Evolutionary conservation across 2,888 invertebrate species (phyloP).

Genomic region (Amphipoea oculea): DNA sequence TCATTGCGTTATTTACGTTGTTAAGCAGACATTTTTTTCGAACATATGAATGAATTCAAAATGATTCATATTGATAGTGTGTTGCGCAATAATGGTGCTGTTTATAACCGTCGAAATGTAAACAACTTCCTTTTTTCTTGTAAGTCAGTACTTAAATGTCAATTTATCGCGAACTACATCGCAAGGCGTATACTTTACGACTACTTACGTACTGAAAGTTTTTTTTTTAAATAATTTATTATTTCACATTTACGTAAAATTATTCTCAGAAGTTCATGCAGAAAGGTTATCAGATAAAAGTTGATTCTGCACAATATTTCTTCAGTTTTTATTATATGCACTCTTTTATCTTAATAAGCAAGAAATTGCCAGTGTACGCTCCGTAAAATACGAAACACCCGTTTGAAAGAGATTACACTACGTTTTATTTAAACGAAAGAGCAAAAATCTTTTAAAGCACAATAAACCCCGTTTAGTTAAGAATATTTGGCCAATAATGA

Average conservation of each 20-base stretch:
- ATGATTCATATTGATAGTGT: too few species aligned
- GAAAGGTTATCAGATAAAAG: slow-evolving; percentile 55
- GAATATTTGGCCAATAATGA: slow-evolving; percentile 63
- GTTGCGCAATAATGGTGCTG: too few species aligned
- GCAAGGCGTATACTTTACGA: background rate
- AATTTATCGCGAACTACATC: background rate
- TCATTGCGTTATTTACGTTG: too few species aligned
- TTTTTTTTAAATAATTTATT: slow-evolving; percentile 27
- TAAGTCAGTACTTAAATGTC: too few species aligned
- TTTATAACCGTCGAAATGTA: background rate
- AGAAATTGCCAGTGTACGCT: slow-evolving; percentile 16
- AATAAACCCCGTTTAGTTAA: slow-evolving; percentile 52
- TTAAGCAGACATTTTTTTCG: too few species aligned
- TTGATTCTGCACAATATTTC: slow-evolving; percentile 42
- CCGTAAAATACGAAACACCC: slow-evolving; percentile 18
- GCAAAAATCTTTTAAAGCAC: slow-evolving; percentile 10
- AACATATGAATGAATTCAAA: too few species aligned
- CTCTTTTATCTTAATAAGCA: slow-evolving; percentile 39
- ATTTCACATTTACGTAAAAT: slow-evolving; percentile 11
- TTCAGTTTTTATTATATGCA: slow-evolving; percentile 31
- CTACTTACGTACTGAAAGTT: background rate
- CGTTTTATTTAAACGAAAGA: slow-evolving; percentile 13
- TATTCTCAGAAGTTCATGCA: slow-evolving; percentile 21
- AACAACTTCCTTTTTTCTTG: background rate
- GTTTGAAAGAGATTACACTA: slow-evolving; percentile 19